These are phyloP conservation scores for Dolichomitus sp. DNA, from an alignment of 2,888 invertebrate species.

Conservation along the genomic window DNA sequence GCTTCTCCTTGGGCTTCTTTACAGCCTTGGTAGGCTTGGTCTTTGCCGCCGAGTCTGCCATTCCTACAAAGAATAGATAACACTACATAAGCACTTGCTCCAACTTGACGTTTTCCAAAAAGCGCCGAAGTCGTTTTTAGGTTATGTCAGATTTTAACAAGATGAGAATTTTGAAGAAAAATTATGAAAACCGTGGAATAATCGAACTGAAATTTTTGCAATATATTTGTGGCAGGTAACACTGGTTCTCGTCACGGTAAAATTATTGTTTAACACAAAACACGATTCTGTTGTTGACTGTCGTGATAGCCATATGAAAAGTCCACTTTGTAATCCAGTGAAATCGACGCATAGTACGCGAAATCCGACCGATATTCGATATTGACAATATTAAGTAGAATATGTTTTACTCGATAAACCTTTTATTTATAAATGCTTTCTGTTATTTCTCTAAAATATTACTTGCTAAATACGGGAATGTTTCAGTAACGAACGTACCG, in stretches of 20 bases:
- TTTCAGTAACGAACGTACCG: slow-evolving; percentile 74
- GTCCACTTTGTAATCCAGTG: slow-evolving; percentile 72
- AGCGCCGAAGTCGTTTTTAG: neutral
- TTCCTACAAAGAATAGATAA: slow-evolving; percentile 81
- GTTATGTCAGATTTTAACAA: neutral
- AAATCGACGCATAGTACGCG: slow-evolving; percentile 71
- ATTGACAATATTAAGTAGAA: slow-evolving; percentile 2
- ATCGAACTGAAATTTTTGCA: neutral
- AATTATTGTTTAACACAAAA: slow-evolving; percentile 22
- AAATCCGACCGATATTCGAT: slow-evolving; percentile 58
- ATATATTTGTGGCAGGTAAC: neutral
- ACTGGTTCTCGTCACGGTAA: neutral
- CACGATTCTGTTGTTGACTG: slow-evolving; percentile 69
- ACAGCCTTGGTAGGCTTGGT: slow-evolving; percentile 88
- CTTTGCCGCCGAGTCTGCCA: slow-evolving; percentile 90
- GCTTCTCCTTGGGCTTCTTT: slow-evolving; percentile 88
- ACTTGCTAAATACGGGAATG: slow-evolving; percentile 70
- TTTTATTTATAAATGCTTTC: slow-evolving; percentile 73
- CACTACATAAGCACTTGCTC: neutral
- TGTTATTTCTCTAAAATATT: slow-evolving; percentile 71
- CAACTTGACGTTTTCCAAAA: neutral
- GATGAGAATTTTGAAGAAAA: neutral
- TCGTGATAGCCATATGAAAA: slow-evolving; percentile 54
- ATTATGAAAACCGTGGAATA: neutral
- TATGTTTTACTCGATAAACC: slow-evolving; percentile 31